Base-by-base conservation (phyloP, 2,888 invertebrate species). In the Melanargia galathea region DNA sequence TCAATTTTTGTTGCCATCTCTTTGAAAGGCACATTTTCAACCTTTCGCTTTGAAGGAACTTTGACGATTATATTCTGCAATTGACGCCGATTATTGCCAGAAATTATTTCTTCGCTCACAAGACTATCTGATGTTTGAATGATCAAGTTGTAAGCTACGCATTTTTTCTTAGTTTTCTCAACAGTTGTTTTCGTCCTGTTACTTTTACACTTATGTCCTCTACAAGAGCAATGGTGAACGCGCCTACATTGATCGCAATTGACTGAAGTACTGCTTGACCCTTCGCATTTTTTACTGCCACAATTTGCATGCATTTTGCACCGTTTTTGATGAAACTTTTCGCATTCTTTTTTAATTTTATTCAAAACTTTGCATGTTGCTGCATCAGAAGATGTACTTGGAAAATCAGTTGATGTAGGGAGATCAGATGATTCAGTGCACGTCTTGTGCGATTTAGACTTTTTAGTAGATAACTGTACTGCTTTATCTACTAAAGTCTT, bases 141-240 rank as follows among this genome's bases (percentile, higher is more conserved):
- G n/a, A 91, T 87, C 48, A 91, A 74, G 69, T 91, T 91, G 71
- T 91, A 91, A 8, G 91, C 91, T 0, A 91, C 77, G 49, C 87
- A 81, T 70, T 85, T 87, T 65, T 86, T 87, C 62, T 80, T 82
- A 0, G 71, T 22, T 63, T 85, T 88, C 8, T 88, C 88, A 3
- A 69, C 68, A 1, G 66, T 71, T 2, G 69, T 64, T 71, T 82
- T 88, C 2, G 75, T 66, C 61, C 75, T 82, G 52, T 81, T 75
- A 11, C 72, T 70, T 71, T 81, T 87, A 68, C 89, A 87, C 74
- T 82, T 87, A 65, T 87, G 83, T 5, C 70, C 72, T 70, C 78
- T 75, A 63, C 88, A 89, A 6, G 73, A 67, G 63, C 87, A 89
- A 46, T 84, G 75, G 64, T 87, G 86, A 0, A 77, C 70, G 26